Base-by-base conservation (phyloP, 1,140 invertebrate genomes). In the Drosophila trapezifrons region DNA sequence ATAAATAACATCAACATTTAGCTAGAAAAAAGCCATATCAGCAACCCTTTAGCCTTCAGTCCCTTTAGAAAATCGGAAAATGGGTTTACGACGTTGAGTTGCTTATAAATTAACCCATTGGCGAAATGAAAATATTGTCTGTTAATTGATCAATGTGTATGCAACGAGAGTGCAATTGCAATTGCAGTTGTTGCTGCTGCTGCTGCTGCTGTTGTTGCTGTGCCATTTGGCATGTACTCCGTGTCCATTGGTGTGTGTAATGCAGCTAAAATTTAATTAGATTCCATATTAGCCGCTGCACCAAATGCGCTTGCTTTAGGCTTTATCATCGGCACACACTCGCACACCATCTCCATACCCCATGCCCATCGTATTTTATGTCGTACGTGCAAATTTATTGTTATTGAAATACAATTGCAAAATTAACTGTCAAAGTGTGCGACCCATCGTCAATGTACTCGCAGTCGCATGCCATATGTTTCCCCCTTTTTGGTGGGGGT, bases 371-470 rank as follows among this genome's bases (percentile, higher is more conserved):
- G 70, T 72, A 84, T 76, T 80, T 90, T 76, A 79, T 84, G 84
- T 83, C 75, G 63, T 70, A 76, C 74, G 73, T 71, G 76, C 64
- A 66, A 85, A 91, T 91, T 91, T 91, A 91, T 91, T 80, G 90
- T 77, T 91, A 91, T 91, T 90, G 86, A 90, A 91, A 90, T 91
- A 91, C 90, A 91, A 91, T 91, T 91, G 90, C 90, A 85, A 91
- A 91, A 91, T 91, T 91, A 91, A 91, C 90, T 91, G 86, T 90
- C 90, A 90, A 82, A 90, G 87, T 90, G 86, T 89, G 90, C 80
- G 80, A 84, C 55, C 84, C 72, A 78, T 75, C 67, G 84, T 69
- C 79, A 77, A 84, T 84, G 74, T 60, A 79, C 52, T 78, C 46
- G 32, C 67, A 69, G 55, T 77, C 45, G 71, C 66, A 54, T 52